A percentile compares a stretch with the other conserved stretches of the same genome.
phyloP scores from a whole-genome alignment of 2,888 invertebrate species.

The Chrysomela aeneicollis region DNA sequence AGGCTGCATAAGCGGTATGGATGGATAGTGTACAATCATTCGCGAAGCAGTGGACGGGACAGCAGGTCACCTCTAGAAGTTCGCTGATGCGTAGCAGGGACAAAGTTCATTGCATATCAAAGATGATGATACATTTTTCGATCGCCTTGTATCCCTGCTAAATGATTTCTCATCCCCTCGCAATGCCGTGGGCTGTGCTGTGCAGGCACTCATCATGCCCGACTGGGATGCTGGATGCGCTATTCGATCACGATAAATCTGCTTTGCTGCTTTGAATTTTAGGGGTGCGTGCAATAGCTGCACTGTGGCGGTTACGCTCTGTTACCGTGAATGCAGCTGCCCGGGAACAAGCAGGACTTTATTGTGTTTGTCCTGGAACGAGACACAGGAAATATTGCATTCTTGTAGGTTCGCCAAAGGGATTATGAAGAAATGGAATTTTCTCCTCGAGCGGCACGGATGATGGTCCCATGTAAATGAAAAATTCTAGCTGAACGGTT shows the following conservation, averaged over 20 bases:
- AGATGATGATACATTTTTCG: too few species aligned
- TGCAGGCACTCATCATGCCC: neutral
- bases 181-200: neutral
- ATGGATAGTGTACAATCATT: too few species aligned
- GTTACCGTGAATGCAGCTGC: too few species aligned
- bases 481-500: neutral
- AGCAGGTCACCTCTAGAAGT: too few species aligned
- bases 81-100: too few species aligned
- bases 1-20: too few species aligned
- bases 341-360: neutral
- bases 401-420: neutral
- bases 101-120: too few species aligned
- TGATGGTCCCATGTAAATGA: neutral
- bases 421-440: constrained; percentile 2
- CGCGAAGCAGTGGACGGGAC: too few species aligned
- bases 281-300: neutral
- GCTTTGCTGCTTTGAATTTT: constrained; percentile 1
- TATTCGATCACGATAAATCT: constrained; percentile 1
- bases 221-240: neutral
- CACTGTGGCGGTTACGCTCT: too few species aligned
- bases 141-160: neutral
- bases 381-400: neutral
- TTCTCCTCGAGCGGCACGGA: neutral
- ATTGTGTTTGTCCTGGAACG: neutral
- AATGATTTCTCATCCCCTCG: neutral